Base-by-base conservation (phyloP, 2,797 vertebrate genomes). In the Poecilia wingei region DNA sequence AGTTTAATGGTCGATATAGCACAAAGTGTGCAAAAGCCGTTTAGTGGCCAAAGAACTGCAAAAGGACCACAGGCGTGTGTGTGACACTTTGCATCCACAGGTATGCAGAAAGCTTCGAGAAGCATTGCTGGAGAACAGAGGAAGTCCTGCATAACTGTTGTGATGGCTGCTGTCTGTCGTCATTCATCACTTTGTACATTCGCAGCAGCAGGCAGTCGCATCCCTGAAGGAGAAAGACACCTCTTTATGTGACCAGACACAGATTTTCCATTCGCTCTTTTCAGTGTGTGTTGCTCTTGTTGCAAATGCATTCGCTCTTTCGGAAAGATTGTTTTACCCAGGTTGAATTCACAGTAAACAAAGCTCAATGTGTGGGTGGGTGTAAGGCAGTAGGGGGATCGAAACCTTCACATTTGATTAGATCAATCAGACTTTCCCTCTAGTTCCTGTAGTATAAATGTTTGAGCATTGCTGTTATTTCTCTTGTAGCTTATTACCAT, bases 161-260 rank as follows among this genome's bases (percentile, higher is more conserved):
- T 43, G 45, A 59, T 49, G 47, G 64, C 64, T 59, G 80, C 79
- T 70, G 78, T 83, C 70, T 84, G 57, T 14, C 59, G 53, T 53
- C 61, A 64, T 72, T 83, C 33, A 59, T 83, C 71, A 9, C 6
- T 46, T 43, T 36, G 31, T 39, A n/a, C 25, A 31, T 79, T 79
- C 55, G 51, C 61, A 57, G 71, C 74, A 45, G n/a, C 41, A 77
- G 74, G 76, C 74, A 3, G 8, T 66, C 57, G 72, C 75, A 61
- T 51, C 45, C n/a, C 6, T 25, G 64, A 53, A 73, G 77, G 43
- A 69, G 71, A 76, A 84, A 20, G 74, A 73, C 74, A 75, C 79
- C 81, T 78, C 73, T 51, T 69, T 33, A 72, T 78, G 81, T 72
- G 72, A 77, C 80, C 72, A 71, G 74, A 84, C 78, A 5, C 69